Percentiles rank a stretch among this genome's conserved stretches.
Evolutionary conservation across 2,888 invertebrate genomes (phyloP).

Genomic region (Bimastos eiseni): DNA sequence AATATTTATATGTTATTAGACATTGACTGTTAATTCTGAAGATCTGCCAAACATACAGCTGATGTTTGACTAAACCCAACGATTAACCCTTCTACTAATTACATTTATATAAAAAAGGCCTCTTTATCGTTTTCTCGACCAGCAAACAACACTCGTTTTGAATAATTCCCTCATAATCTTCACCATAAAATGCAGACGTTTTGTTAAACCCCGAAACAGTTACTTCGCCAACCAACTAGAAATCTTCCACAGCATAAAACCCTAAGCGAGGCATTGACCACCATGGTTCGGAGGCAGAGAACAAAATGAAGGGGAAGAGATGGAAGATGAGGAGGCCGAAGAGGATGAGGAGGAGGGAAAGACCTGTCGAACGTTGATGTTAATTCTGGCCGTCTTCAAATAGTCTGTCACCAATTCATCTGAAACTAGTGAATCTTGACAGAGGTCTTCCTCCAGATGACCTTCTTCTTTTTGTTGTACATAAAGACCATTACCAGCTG

Average conservation of each 20-base stretch:
- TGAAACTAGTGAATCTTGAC: background rate
- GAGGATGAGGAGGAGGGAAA: slow-evolving; percentile 58
- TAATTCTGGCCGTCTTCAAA: slow-evolving; percentile 77
- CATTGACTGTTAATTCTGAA: too few relatives aligned
- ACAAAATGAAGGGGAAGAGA: background rate
- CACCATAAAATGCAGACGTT: background rate
- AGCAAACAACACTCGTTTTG: background rate
- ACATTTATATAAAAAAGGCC: too few relatives aligned
- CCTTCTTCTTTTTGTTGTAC: background rate
- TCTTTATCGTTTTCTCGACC: too few relatives aligned
- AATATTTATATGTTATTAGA: too few relatives aligned
- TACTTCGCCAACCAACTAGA: background rate
- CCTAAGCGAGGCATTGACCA: background rate
- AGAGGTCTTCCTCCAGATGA: background rate
- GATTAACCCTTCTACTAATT: too few relatives aligned
- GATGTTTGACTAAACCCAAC: too few relatives aligned
- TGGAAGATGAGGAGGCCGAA: background rate
- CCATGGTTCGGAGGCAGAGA: background rate
- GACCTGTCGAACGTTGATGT: slow-evolving; percentile 92
- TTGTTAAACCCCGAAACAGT: background rate
- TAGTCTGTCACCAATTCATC: slow-evolving; percentile 63
- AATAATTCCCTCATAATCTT: background rate
- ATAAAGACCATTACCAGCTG: background rate
- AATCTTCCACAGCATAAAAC: background rate
- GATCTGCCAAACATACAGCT: too few relatives aligned